Conservation (phyloP, 2,888 invertebrate species). For the Drosophila affinis region DNA sequence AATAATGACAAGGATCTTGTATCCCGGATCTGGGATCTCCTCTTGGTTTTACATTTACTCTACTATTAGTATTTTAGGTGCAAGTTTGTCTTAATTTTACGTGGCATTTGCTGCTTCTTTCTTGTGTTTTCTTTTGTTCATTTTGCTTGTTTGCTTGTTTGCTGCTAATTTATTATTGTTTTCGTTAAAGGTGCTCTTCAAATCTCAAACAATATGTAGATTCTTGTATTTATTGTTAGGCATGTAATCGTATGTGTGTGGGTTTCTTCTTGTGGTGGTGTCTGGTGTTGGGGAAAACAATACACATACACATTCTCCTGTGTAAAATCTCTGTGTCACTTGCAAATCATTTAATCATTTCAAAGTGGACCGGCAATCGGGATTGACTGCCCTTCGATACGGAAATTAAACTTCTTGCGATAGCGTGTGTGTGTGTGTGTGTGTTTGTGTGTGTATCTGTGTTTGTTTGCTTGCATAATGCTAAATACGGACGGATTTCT, state of each 20-base stretch:
- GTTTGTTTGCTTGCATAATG: conserved; percentile 55
- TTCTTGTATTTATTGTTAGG: conserved; percentile 23
- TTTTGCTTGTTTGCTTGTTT: conserved; percentile 7
- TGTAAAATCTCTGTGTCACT: conserved; percentile 4
- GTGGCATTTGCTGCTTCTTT: conserved; percentile 48
- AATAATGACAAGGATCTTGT: not conserved
- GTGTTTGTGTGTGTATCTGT: conserved; percentile 12
- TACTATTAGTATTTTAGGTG: conserved; percentile 52
- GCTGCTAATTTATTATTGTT: conserved; percentile 72
- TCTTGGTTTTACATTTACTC: conserved; percentile 38
- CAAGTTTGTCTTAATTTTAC: conserved; percentile 54
- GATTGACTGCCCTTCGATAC: conserved; percentile 1
- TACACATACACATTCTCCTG: conserved; percentile 13
- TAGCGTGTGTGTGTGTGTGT: conserved; percentile 9
- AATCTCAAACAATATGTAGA: conserved; percentile 56
- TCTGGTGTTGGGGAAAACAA: conserved; percentile 5
- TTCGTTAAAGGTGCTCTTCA: conserved; percentile 77
- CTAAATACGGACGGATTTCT: conserved; percentile 78
- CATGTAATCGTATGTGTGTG: conserved; percentile 23
- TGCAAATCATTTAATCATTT: conserved; percentile 21
- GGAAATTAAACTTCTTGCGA: conserved; percentile 21
- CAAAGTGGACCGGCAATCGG: conserved; percentile 4
- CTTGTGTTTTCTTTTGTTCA: conserved; percentile 22
- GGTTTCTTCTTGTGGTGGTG: conserved; percentile 8
- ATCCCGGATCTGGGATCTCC: conserved; percentile 3